Conservation (phyloP, 2,797 vertebrate genomes). For the Helarctos malayanus region DNA sequence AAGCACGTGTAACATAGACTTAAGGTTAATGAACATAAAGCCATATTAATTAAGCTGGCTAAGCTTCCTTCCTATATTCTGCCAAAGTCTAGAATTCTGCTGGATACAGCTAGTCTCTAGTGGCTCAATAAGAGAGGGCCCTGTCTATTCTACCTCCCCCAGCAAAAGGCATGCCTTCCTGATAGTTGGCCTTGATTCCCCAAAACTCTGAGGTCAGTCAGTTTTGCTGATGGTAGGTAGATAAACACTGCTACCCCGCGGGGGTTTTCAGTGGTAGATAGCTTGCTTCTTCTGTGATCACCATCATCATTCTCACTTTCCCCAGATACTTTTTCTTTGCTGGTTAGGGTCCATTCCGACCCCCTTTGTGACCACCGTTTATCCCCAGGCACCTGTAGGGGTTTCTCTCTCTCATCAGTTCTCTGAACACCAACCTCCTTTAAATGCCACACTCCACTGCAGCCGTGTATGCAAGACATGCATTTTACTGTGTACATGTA, state of each 20-base stretch:
- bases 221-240: background rate
- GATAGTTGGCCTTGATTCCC: background rate
- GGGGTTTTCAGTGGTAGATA: fast-evolving
- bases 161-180: background rate
- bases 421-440: background rate
- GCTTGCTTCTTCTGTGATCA: background rate
- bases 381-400: background rate
- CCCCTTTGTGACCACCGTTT: fast-evolving
- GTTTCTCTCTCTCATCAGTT: background rate
- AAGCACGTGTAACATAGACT: constrained; percentile 20
- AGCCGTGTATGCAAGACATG: background rate
- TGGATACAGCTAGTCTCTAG: background rate
- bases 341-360: background rate
- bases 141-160: background rate
- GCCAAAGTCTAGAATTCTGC: constrained; percentile 21
- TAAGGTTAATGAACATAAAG: constrained; percentile 62
- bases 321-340: background rate
- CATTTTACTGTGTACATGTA: background rate
- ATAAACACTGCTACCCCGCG: too few species aligned
- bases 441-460: background rate
- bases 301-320: background rate
- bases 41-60: constrained; percentile 46
- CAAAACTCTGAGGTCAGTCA: background rate
- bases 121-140: background rate
- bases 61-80: background rate